Evolutionary conservation across 2,888 invertebrate species (phyloP).

Genomic region (Eupithecia dodoneata): DNA sequence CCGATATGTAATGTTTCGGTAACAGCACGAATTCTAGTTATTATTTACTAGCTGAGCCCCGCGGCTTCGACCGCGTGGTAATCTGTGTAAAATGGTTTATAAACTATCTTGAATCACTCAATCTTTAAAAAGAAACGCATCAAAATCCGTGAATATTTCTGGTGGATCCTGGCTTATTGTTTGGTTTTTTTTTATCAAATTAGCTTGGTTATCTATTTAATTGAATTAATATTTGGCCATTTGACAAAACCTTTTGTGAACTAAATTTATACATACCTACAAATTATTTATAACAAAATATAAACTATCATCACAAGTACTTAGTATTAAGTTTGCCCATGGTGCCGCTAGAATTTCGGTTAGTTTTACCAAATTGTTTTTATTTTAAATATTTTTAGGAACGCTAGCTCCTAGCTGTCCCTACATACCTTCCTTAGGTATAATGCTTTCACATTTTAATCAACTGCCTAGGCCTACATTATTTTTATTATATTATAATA

Average conservation of each 20-base stretch:
- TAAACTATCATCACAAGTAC: background rate
- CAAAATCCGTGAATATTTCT: too few relatives aligned
- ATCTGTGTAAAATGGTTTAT: too few relatives aligned
- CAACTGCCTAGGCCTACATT: background rate
- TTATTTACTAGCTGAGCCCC: background rate
- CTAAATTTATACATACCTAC: background rate
- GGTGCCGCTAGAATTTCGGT: background rate
- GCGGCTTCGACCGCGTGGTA: too few relatives aligned
- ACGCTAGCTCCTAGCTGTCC: background rate
- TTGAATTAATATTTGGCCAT: background rate
- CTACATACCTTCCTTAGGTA: background rate
- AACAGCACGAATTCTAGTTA: background rate
- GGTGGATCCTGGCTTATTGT: background rate
- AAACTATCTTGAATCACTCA: too few relatives aligned
- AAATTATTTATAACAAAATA: background rate
- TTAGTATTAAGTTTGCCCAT: background rate
- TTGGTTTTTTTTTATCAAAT: background rate
- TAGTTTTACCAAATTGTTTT: background rate
- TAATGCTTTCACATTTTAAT: background rate
- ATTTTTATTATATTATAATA: background rate
- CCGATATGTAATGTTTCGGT: background rate
- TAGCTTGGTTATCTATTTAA: background rate
- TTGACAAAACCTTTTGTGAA: background rate
- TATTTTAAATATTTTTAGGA: background rate
- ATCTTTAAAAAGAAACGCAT: too few relatives aligned